Conservation (phyloP, 2,113 vertebrate species). For the Hippolais icterina region DNA sequence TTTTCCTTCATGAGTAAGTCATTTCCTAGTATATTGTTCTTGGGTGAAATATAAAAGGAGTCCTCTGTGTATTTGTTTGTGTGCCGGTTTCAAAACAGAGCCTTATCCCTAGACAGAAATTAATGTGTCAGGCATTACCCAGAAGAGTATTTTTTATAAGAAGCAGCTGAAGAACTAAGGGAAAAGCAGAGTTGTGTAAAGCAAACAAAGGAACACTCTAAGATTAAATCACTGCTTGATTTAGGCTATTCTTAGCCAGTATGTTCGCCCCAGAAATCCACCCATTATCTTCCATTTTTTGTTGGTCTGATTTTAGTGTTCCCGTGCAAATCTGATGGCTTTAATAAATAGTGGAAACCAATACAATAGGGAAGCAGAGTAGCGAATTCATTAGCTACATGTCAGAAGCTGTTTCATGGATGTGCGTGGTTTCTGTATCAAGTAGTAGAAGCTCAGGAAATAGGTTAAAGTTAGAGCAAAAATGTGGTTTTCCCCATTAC, state of each 20-base stretch:
- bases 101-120: not conserved
- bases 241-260: not conserved
- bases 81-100: not conserved
- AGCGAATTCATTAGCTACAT: not conserved
- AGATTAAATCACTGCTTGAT: not conserved
- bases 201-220: not conserved
- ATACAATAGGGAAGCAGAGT: not conserved
- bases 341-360: not conserved
- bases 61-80: conserved; percentile 3
- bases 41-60: not conserved
- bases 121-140: not conserved
- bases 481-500: not conserved
- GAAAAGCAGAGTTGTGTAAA: not conserved
- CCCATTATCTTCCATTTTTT: not conserved
- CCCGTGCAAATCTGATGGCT: not conserved
- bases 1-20: not conserved
- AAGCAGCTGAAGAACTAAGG: conserved; percentile 13
- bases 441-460: not conserved
- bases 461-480: not conserved
- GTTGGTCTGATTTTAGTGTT: not conserved
- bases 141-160: conserved; percentile 27
- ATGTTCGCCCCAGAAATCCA: not conserved
- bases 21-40: not conserved
- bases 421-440: not conserved
- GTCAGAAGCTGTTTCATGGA: not conserved